phyloP scores from a whole-genome alignment of 2,113 vertebrate genomes.

The Prolemur simus region DNA sequence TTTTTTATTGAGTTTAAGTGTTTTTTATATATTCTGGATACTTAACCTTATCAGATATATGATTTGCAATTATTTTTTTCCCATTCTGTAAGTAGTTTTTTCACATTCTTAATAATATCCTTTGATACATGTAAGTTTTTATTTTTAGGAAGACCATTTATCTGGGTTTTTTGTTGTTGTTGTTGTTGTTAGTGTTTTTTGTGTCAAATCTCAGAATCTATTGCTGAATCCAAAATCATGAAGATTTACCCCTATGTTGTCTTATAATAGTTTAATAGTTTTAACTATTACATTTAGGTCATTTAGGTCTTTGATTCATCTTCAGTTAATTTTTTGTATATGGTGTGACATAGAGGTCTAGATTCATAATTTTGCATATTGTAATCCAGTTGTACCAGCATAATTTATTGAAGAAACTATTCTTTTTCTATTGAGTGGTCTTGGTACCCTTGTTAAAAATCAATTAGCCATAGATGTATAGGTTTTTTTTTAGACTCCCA shows the following conservation, averaged over 20 bases:
- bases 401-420: neutral
- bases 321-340: neutral
- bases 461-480: neutral
- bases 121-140: neutral
- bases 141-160: neutral
- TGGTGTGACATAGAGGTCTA: neutral
- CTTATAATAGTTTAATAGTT: neutral
- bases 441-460: neutral
- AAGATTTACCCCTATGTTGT: neutral
- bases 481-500: neutral
- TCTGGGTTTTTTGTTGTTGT: neutral
- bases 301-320: neutral
- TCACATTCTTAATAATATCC: neutral
- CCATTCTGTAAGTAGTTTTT: neutral
- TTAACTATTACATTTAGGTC: neutral
- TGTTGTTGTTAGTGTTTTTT: neutral
- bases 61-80: neutral
- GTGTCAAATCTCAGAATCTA: neutral
- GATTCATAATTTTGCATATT: neutral
- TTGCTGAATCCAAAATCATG: neutral
- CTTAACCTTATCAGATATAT: neutral
- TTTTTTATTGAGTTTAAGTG: neutral
- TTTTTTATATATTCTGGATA: neutral
- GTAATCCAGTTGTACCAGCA: neutral
- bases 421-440: neutral